phyloP scores from a whole-genome alignment of 2,797 vertebrate species.

The Eptatretus atami region DNA sequence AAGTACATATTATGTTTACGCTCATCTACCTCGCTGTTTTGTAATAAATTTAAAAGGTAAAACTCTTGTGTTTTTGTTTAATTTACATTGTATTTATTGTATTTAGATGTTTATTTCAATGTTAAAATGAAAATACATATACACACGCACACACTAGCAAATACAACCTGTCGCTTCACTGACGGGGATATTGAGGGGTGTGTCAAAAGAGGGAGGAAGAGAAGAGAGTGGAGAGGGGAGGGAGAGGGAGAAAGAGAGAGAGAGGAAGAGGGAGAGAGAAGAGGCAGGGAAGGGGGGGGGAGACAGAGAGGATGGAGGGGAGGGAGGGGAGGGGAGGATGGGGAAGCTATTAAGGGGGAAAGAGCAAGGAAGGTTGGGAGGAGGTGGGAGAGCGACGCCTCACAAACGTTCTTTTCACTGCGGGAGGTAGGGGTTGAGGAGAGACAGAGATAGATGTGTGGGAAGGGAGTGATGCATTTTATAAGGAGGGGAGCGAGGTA shows the following conservation, averaged over 20 bases:
- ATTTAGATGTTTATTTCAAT: too few species aligned
- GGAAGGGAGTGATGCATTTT: neutral
- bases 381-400: neutral
- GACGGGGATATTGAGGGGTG: neutral
- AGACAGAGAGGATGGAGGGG: neutral
- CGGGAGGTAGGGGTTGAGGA: slow-evolving; percentile 31
- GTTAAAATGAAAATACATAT: neutral
- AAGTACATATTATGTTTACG: too few species aligned
- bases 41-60: too few species aligned
- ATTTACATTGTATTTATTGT: too few species aligned
- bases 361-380: neutral
- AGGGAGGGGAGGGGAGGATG: neutral
- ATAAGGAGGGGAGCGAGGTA: neutral
- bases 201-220: neutral
- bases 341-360: neutral
- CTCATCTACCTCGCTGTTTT: too few species aligned
- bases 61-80: too few species aligned
- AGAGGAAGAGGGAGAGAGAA: neutral
- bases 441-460: neutral
- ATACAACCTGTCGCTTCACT: neutral
- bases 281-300: neutral
- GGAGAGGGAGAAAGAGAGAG: neutral
- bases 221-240: neutral
- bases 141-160: neutral
- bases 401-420: neutral